phyloP scores from a whole-genome alignment of 2,797 vertebrate genomes.

The Pantherophis vulpinus region DNA sequence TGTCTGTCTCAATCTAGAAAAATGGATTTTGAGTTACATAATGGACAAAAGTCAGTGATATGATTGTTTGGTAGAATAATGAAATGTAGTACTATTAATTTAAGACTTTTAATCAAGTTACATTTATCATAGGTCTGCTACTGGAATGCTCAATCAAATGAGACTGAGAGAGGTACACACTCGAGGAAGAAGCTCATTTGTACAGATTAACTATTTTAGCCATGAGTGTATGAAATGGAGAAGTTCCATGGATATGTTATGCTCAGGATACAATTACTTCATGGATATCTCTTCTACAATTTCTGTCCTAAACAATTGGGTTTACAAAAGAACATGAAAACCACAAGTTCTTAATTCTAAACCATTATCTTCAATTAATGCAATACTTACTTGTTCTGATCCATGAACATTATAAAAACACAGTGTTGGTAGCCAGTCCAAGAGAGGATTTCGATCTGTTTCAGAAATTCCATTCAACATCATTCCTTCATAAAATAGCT shows the following conservation, averaged over 20 bases:
- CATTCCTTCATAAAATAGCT: constrained; percentile 73
- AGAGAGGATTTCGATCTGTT: constrained; percentile 63
- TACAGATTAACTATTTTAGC: neutral
- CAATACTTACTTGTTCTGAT: constrained; percentile 68
- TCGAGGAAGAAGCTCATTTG: neutral
- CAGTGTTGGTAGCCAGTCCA: constrained; percentile 77
- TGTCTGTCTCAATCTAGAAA: constrained; percentile 70
- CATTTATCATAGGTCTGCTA: neutral
- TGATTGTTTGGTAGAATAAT: neutral
- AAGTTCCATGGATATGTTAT: neutral
- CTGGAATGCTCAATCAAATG: neutral
- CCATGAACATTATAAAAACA: constrained; percentile 75
- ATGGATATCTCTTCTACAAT: neutral
- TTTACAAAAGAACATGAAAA: neutral
- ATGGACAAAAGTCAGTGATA: neutral
- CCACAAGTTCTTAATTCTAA: neutral
- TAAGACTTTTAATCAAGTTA: neutral
- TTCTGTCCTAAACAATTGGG: neutral
- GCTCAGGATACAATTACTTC: neutral
- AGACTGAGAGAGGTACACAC: neutral
- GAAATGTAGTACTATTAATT: neutral
- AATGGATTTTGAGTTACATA: constrained; percentile 24
- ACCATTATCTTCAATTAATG: neutral
- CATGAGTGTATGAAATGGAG: neutral
- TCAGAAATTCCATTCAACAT: constrained; percentile 69